phyloP scores from a whole-genome alignment of 2,113 vertebrate genomes.

The Gymnobelideus leadbeateri region DNA sequence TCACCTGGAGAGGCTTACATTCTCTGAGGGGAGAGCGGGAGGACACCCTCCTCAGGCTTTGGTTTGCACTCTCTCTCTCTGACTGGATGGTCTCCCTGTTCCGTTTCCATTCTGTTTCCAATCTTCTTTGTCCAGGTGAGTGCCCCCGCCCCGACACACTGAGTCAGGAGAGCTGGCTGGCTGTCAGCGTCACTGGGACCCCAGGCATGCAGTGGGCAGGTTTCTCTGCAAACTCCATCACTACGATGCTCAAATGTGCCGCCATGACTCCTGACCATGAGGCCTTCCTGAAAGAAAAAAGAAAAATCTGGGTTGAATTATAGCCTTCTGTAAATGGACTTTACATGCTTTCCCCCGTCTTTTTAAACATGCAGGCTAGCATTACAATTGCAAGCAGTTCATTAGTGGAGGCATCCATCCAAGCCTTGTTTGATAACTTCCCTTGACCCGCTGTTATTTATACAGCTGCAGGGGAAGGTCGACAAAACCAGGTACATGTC shows the following conservation, averaged over 20 bases:
- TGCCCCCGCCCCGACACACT: fast-evolving
- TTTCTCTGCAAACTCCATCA: background rate
- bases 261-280: constrained; percentile 12
- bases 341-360: background rate
- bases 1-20: background rate
- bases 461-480: constrained; percentile 47
- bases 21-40: background rate
- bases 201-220: background rate
- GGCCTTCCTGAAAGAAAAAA: background rate
- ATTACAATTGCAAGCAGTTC: constrained; percentile 28
- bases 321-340: background rate
- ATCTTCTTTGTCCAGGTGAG: background rate
- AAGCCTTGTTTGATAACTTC: constrained; percentile 39
- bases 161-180: background rate
- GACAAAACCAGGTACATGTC: constrained; percentile 46
- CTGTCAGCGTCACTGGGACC: background rate
- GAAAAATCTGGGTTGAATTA: constrained; percentile 50
- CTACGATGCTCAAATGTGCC: too few species aligned
- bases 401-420: constrained; percentile 16
- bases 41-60: too few species aligned
- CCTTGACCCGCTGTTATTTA: constrained; percentile 45
- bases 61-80: too few species aligned
- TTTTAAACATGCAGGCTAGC: background rate
- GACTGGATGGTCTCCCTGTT: too few species aligned
- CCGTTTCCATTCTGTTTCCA: background rate